Percentiles rank a stretch among this genome's conserved stretches.
Evolutionary conservation across 2,888 invertebrate species (phyloP).

Genomic region (Clepsis dumicolana): DNA sequence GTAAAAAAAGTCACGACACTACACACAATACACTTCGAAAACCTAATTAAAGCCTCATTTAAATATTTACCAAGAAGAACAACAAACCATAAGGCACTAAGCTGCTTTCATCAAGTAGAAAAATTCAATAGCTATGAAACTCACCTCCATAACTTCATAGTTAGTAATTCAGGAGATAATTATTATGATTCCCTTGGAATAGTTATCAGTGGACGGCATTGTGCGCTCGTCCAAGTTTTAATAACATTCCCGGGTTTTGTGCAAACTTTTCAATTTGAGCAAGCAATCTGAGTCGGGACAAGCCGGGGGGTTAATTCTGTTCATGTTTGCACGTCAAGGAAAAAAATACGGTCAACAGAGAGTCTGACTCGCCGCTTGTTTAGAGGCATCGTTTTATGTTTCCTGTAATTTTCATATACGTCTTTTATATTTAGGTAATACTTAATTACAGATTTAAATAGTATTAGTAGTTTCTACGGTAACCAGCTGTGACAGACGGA

Average conservation of each 20-base stretch:
- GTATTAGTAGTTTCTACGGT: too few relatives aligned
- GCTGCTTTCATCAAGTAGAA: not conserved
- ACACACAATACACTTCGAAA: too few relatives aligned
- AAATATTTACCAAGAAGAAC: too few relatives aligned
- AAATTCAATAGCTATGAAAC: not conserved
- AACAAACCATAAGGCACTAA: not conserved
- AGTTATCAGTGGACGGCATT: slow-evolving; percentile 40
- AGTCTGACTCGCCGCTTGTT: too few relatives aligned
- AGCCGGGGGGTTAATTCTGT: slow-evolving; percentile 10
- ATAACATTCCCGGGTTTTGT: slow-evolving; percentile 38
- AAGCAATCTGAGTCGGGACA: slow-evolving; percentile 36
- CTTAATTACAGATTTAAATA: too few relatives aligned
- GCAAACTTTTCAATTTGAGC: slow-evolving; percentile 43
- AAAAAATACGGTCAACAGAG: not conserved
- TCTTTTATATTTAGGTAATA: too few relatives aligned
- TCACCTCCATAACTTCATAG: not conserved
- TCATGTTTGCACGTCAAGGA: not conserved
- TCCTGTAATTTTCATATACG: too few relatives aligned
- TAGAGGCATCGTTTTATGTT: too few relatives aligned
- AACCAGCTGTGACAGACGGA: too few relatives aligned
- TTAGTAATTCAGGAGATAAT: slow-evolving; percentile 12
- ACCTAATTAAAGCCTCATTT: too few relatives aligned
- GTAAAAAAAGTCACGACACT: too few relatives aligned
- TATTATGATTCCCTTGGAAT: slow-evolving; percentile 31
- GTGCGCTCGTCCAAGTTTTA: slow-evolving; percentile 40